phyloP scores from a whole-genome alignment of 1,140 invertebrate genomes.

The Probaryconus sp. region DNA sequence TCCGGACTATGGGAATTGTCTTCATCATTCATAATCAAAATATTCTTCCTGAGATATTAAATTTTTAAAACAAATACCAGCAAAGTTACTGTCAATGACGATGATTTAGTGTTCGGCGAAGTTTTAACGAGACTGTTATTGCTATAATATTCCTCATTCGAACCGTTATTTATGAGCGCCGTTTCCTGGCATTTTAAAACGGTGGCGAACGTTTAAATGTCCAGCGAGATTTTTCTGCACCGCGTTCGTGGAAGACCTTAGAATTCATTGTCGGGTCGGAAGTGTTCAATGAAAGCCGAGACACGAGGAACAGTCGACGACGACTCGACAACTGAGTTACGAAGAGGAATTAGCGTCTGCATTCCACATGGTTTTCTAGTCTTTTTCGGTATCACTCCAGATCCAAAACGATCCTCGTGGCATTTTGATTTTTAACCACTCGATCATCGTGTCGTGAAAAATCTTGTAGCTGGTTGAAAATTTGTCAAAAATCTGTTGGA shows the following conservation, averaged over 20 bases:
- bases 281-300: conserved; percentile 4
- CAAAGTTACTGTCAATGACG: too few species aligned
- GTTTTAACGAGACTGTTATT: background rate
- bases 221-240: background rate
- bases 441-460: too few species aligned
- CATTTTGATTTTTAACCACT: too few species aligned
- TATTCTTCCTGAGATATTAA: too few species aligned
- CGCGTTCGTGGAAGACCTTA: background rate
- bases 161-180: background rate
- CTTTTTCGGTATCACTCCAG: too few species aligned
- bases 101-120: too few species aligned
- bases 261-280: background rate
- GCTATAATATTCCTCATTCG: background rate
- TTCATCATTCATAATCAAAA: too few species aligned
- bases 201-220: background rate
- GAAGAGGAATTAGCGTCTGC: conserved; percentile 3
- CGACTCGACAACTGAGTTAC: background rate
- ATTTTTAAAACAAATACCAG: too few species aligned
- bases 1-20: too few species aligned
- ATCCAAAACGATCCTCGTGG: too few species aligned
- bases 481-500: too few species aligned
- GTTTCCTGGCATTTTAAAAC: background rate
- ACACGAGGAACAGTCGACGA: conserved; percentile 3
- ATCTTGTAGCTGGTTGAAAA: too few species aligned
- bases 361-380: conserved; percentile 7